Conservation (phyloP, 1,140 invertebrate species). For the Tetranychus urticae region DNA sequence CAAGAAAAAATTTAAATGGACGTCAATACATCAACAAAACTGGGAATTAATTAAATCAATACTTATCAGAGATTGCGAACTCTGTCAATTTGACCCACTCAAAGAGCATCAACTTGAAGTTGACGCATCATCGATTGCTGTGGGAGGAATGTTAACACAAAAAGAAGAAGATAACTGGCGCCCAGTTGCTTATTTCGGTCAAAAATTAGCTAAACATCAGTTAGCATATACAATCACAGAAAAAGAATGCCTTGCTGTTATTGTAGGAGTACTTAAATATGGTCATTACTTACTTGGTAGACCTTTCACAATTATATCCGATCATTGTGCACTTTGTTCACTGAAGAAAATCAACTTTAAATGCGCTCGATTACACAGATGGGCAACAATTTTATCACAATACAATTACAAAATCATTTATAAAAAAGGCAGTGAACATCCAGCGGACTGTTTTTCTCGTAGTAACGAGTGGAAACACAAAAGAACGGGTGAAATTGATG, state of each 20-base stretch:
- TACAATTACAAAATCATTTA: background rate
- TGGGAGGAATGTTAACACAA: background rate
- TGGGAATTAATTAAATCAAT: too few species aligned
- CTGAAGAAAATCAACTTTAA: background rate
- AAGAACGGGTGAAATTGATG: background rate
- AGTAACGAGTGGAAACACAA: background rate
- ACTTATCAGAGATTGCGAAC: too few species aligned
- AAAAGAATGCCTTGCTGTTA: too few species aligned
- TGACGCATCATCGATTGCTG: background rate
- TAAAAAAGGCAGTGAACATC: background rate
- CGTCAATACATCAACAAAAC: too few species aligned
- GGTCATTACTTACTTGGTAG: background rate
- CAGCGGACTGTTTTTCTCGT: background rate
- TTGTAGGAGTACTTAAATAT: background rate
- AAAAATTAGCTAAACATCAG: too few species aligned
- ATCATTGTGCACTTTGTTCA: background rate
- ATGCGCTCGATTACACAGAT: background rate
- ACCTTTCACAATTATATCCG: background rate
- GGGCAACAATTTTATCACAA: background rate
- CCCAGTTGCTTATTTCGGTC: too few species aligned
- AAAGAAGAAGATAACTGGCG: too few species aligned
- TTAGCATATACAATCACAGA: too few species aligned
- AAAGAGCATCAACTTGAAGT: background rate
- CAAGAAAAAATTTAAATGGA: too few species aligned
- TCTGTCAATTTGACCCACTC: background rate